Evolutionary conservation across 64 coral and sea anemone genomes (phyloP).

Genomic region (Acropora tenuis): DNA sequence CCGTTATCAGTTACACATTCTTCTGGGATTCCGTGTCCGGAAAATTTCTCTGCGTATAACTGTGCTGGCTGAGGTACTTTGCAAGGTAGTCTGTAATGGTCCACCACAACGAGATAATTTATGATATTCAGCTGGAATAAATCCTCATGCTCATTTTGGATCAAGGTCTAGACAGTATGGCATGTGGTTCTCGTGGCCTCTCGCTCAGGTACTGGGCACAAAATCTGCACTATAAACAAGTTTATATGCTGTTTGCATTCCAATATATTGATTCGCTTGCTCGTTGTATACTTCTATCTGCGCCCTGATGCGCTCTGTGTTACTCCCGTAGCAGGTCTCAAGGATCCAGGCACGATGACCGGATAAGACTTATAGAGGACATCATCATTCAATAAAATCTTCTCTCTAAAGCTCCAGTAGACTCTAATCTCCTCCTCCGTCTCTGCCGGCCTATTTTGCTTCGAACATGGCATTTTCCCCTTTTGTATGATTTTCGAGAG

Average conservation of each 20-base stretch:
- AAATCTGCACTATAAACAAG: background rate
- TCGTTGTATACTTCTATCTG: conserved; percentile 30
- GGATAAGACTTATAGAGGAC: conserved; percentile 38
- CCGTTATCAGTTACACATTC: too few relatives aligned
- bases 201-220: background rate
- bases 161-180: background rate
- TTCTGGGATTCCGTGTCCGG: too few relatives aligned
- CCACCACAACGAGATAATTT: too few relatives aligned
- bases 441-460: too few relatives aligned
- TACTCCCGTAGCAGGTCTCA: conserved; percentile 43
- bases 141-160: too few relatives aligned
- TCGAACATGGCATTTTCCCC: too few relatives aligned
- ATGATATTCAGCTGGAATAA: too few relatives aligned
- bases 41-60: too few relatives aligned
- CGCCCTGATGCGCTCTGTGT: conserved; percentile 51
- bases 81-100: too few relatives aligned
- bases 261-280: background rate
- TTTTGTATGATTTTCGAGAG: too few relatives aligned
- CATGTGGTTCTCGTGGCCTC: background rate
- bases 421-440: too few relatives aligned
- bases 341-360: conserved; percentile 37
- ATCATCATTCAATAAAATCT: conserved; percentile 29
- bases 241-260: background rate
- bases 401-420: conserved; percentile 19
- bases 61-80: too few relatives aligned